These are phyloP conservation scores for Alosa alosa DNA, from an alignment of 2,113 vertebrate genomes.

Conservation along the genomic window DNA sequence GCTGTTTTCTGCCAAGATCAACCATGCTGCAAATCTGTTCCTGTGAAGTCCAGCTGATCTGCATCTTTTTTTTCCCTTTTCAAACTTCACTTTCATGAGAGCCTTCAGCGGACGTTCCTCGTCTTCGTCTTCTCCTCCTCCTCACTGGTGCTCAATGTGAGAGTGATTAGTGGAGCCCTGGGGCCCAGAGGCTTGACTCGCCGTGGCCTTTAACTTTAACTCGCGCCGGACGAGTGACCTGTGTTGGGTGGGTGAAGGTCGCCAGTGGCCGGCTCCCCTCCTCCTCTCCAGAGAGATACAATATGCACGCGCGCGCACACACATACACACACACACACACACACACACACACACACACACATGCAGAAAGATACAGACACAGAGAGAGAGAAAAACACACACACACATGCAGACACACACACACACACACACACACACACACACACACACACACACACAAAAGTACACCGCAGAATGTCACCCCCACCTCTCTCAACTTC, in stretches of 20 bases:
- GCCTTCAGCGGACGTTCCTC: neutral
- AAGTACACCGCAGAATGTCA: neutral
- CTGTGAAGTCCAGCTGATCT: constrained; percentile 8
- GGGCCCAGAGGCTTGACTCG: neutral
- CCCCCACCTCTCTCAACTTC: neutral
- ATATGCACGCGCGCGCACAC: neutral
- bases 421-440: too few species aligned
- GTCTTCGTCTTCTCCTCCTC: neutral
- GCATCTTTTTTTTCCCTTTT: neutral
- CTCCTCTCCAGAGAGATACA: too few species aligned
- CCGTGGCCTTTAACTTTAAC: neutral
- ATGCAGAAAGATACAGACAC: neutral
- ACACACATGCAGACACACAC: neutral
- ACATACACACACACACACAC: neutral
- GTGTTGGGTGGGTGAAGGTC: neutral
- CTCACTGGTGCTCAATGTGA: neutral
- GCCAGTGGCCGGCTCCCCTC: too few species aligned
- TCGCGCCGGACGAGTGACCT: neutral
- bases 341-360: neutral
- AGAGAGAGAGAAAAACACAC: neutral
- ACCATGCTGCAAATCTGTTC: neutral
- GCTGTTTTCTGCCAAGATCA: neutral
- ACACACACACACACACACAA: neutral
- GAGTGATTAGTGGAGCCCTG: neutral
- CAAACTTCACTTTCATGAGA: neutral